phyloP scores from a whole-genome alignment of 1,140 invertebrate genomes.

The Araneus ventricosus region DNA sequence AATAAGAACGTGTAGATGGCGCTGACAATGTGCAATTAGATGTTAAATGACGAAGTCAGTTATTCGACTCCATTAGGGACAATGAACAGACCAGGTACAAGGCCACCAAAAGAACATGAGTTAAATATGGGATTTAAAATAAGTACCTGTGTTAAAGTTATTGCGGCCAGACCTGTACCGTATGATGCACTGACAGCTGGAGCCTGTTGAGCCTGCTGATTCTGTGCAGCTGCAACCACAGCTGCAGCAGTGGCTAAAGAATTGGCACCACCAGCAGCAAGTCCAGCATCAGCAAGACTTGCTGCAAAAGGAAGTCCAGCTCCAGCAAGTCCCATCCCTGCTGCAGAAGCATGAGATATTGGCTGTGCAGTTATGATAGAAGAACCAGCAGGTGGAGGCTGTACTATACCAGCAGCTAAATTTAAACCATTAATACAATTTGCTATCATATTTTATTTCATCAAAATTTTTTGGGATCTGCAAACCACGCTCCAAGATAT shows the following conservation, averaged over 20 bases:
- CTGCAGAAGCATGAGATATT: conserved; percentile 62
- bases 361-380: conserved; percentile 72
- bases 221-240: conserved; percentile 73
- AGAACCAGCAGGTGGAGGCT: conserved; percentile 50
- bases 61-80: no score
- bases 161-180: conserved; percentile 73
- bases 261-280: conserved; percentile 58
- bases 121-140: no score
- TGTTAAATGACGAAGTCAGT: no score
- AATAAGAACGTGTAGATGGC: no score
- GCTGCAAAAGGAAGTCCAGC: conserved; percentile 32
- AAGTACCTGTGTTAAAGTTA: conserved; percentile 75
- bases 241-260: conserved; percentile 62
- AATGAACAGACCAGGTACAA: no score
- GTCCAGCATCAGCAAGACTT: conserved; percentile 53
- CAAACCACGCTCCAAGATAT: no score
- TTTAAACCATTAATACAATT: no score
- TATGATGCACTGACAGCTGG: conserved; percentile 70
- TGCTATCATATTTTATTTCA: no score
- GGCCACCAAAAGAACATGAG: no score
- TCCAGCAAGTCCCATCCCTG: conserved; percentile 44
- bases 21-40: no score
- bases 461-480: no score
- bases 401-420: conserved; percentile 70
- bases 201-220: conserved; percentile 62